A percentile compares a stretch with the other conserved stretches of the same genome.
Conservation (phyloP, 2,888 invertebrate species). For the Luperina nickerlii region DNA sequence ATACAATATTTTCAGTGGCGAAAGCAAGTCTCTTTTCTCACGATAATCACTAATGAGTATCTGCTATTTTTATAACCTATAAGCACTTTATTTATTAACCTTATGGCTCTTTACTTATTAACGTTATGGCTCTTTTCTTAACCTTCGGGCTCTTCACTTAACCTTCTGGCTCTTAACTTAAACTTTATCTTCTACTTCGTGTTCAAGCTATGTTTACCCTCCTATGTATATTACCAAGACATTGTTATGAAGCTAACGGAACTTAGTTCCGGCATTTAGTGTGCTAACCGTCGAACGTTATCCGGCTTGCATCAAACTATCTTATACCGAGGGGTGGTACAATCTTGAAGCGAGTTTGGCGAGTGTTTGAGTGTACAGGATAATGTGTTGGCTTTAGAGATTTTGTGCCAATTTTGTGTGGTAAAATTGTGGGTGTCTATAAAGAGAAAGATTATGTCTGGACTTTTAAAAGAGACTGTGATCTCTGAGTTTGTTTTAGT, state of each 20-base stretch:
- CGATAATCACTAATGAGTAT: too few species aligned
- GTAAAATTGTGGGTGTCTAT: background rate
- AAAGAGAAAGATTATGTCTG: background rate
- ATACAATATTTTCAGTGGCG: background rate
- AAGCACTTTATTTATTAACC: background rate
- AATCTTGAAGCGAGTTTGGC: conserved; percentile 19
- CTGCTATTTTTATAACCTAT: background rate
- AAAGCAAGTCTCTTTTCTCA: background rate
- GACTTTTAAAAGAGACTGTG: background rate
- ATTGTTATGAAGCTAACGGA: conserved; percentile 32
- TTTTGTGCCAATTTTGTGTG: background rate
- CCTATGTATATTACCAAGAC: conserved; percentile 29
- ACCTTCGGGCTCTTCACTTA: background rate
- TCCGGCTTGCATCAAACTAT: conserved; percentile 19
- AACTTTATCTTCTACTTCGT: conserved; percentile 1
- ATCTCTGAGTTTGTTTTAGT: background rate
- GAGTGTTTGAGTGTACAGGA: background rate
- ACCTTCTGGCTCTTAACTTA: background rate
- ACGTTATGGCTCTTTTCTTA: background rate
- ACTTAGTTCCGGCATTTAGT: conserved; percentile 31
- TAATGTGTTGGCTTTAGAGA: background rate
- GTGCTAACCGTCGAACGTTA: conserved; percentile 18
- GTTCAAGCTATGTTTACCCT: conserved; percentile 11
- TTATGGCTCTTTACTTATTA: background rate
- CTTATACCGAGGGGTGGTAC: background rate